phyloP scores from a whole-genome alignment of 2,113 vertebrate genomes.

The Tor tambroides region DNA sequence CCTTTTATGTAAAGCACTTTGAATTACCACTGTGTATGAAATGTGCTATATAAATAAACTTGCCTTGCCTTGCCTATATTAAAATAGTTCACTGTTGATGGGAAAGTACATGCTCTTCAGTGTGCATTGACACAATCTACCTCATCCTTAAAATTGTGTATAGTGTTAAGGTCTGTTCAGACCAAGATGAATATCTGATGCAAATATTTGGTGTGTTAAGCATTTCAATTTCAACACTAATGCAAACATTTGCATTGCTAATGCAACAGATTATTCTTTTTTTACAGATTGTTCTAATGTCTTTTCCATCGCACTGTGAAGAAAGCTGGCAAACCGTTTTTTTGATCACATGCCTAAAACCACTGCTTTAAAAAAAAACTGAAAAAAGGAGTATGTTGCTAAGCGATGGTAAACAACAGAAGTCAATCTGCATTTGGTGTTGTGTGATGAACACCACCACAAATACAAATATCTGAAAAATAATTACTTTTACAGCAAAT shows the following conservation, averaged over 20 bases:
- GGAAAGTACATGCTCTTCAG: not conserved
- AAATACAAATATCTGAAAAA: not conserved
- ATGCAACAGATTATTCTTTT: not conserved
- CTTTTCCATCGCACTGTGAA: not conserved
- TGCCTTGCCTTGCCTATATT: no score
- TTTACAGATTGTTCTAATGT: not conserved
- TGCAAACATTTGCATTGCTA: not conserved
- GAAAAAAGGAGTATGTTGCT: no score
- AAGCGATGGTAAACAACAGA: not conserved
- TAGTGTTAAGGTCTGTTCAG: not conserved
- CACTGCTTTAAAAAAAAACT: no score
- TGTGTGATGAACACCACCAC: not conserved
- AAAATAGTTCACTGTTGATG: not conserved
- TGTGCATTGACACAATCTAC: not conserved
- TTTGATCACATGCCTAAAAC: not conserved
- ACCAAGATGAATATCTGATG: not conserved
- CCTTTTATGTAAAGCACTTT: no score
- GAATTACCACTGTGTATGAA: no score
- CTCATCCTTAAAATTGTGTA: no score
- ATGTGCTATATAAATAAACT: no score
- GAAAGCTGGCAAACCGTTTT: not conserved
- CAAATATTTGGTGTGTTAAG: no score
- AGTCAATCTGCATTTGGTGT: not conserved
- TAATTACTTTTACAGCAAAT: not conserved
- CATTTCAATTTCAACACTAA: no score